Percentiles rank a stretch among this genome's conserved stretches.
phyloP scores from a whole-genome alignment of 2,113 vertebrate species.

The Trogon surrucura region DNA sequence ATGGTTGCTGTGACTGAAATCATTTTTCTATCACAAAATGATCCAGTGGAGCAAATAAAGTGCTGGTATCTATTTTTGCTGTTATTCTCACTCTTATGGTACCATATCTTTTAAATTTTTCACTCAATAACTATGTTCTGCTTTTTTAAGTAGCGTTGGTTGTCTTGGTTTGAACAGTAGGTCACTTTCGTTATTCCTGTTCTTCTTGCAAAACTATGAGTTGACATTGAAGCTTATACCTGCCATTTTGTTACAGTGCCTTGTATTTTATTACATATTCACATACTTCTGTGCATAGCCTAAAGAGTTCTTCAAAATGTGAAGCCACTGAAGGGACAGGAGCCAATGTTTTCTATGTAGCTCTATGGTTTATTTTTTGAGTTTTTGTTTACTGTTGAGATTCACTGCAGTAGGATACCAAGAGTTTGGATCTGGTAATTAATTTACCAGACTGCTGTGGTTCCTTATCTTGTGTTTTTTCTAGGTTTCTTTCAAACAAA shows the following conservation, averaged over 20 bases:
- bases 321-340: neutral
- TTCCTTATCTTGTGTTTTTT: neutral
- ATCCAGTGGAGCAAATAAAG: neutral
- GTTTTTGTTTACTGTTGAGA: neutral
- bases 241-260: rapidly evolving
- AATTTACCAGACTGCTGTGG: rapidly evolving
- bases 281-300: rapidly evolving
- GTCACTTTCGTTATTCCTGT: neutral
- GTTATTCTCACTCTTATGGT: neutral
- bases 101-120: neutral
- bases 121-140: neutral
- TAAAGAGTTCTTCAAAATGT: neutral
- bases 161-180: neutral
- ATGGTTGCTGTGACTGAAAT: neutral
- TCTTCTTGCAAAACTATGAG: neutral
- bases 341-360: neutral
- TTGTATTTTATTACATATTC: neutral
- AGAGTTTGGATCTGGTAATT: neutral
- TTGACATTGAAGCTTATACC: neutral
- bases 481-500: neutral
- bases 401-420: neutral
- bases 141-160: neutral
- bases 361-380: neutral
- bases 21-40: neutral
- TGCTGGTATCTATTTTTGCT: neutral